A percentile compares a stretch with the other conserved stretches of the same genome.
These are phyloP conservation scores for Thymelicus sylvestris DNA, from an alignment of 2,888 invertebrate genomes.

Conservation along the genomic window DNA sequence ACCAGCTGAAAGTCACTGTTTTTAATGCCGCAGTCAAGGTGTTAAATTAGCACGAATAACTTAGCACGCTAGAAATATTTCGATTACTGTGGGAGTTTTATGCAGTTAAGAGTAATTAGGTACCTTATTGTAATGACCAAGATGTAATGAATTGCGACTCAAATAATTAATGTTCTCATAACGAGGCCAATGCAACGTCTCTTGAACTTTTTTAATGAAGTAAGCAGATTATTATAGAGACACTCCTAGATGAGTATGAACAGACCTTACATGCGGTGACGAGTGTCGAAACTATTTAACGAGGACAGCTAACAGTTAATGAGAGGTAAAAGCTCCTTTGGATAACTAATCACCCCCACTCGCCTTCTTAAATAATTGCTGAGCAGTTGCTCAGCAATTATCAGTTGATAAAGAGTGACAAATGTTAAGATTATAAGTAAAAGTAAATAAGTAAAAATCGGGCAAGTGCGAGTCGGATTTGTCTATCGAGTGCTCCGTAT, in stretches of 20 bases:
- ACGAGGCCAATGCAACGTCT: constrained; percentile 17
- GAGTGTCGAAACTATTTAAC: constrained; percentile 64
- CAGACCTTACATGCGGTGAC: constrained; percentile 47
- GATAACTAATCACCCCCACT: constrained; percentile 58
- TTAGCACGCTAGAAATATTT: no score
- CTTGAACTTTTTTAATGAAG: constrained; percentile 9
- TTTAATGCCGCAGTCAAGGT: no score
- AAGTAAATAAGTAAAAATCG: neutral
- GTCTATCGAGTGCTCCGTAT: no score
- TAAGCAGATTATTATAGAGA: constrained; percentile 7
- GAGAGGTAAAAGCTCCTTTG: constrained; percentile 74
- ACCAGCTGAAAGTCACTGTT: no score
- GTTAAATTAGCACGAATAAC: no score
- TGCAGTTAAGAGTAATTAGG: constrained; percentile 27
- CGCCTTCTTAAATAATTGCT: constrained; percentile 44
- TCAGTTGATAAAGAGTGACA: constrained; percentile 53
- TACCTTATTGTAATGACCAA: constrained; percentile 37
- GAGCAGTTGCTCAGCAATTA: no score
- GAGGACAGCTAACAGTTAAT: constrained; percentile 77
- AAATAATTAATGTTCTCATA: constrained; percentile 35
- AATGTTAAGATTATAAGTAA: constrained; percentile 32
- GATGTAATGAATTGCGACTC: constrained; percentile 39
- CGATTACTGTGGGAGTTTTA: neutral
- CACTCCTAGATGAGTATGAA: constrained; percentile 22
- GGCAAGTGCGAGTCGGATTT: no score